phyloP scores from a whole-genome alignment of 2,113 vertebrate genomes.

The Sisor rabdophorus region DNA sequence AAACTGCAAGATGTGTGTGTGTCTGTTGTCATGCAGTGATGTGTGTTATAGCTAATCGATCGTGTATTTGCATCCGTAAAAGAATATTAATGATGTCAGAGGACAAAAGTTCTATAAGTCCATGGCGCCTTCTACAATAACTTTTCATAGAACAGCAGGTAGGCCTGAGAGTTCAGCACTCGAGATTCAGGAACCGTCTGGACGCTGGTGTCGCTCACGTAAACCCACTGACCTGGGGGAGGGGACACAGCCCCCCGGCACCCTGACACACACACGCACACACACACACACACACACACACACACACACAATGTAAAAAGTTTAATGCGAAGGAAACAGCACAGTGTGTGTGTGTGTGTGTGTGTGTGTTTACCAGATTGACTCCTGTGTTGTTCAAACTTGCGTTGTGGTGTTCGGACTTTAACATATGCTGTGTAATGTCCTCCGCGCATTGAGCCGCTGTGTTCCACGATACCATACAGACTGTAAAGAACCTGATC shows the following conservation, averaged over 20 bases:
- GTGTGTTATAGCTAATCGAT: neutral
- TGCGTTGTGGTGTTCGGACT: constrained; percentile 80
- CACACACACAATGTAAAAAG: neutral
- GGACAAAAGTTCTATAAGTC: neutral
- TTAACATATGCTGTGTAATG: constrained; percentile 93
- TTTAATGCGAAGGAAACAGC: too few species aligned
- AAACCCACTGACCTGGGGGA: constrained; percentile 86
- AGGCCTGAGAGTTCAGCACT: constrained; percentile 94
- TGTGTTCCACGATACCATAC: constrained; percentile 94
- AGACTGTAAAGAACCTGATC: constrained; percentile 86
- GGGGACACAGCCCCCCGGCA: constrained; percentile 73
- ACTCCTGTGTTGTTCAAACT: constrained; percentile 73
- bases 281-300: neutral
- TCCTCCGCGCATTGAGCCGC: constrained; percentile 91
- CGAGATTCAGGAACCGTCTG: constrained; percentile 90
- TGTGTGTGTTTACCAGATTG: constrained; percentile 70
- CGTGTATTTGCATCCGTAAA: neutral
- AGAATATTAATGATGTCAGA: neutral
- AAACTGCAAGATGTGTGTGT: neutral
- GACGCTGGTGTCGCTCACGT: constrained; percentile 87
- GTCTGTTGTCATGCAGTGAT: neutral
- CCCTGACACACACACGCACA: constrained; percentile 66
- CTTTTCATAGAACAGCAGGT: constrained; percentile 97
- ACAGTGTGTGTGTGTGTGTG: neutral
- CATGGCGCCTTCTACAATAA: constrained; percentile 61